Percentiles rank a stretch among this genome's conserved stretches.
Evolutionary conservation across 2,797 vertebrate species (phyloP).

Genomic region (Galago senegalensis): DNA sequence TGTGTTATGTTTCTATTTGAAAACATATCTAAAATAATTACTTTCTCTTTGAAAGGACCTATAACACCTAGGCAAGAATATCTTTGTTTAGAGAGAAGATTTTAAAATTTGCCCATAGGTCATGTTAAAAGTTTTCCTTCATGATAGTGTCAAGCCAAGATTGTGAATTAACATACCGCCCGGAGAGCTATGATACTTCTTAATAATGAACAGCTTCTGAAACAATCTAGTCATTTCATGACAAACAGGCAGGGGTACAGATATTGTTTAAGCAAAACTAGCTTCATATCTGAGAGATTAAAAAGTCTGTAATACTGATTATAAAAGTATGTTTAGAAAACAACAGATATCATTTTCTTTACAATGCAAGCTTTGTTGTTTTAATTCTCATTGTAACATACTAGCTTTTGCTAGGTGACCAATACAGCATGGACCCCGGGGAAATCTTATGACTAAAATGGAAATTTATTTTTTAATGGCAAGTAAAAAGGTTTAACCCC

Average conservation of each 20-base stretch:
- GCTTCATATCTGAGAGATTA: neutral
- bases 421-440: neutral
- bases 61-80: neutral
- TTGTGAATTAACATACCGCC: neutral
- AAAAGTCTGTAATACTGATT: neutral
- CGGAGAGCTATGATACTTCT: conserved; percentile 1
- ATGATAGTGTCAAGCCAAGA: conserved; percentile 40
- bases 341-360: neutral
- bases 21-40: conserved; percentile 32
- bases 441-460: neutral
- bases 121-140: conserved; percentile 54
- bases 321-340: neutral
- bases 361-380: neutral
- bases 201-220: conserved; percentile 53
- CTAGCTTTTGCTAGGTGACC: neutral
- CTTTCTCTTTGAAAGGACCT: conserved; percentile 44
- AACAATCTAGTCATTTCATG: neutral
- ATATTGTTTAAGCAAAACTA: conserved; percentile 46
- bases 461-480: conserved; percentile 48
- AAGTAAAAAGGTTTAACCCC: neutral
- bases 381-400: neutral
- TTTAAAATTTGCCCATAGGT: neutral
- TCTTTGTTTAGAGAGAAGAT: conserved; percentile 19
- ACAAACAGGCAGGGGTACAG: neutral
- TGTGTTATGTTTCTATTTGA: conserved; percentile 25